A percentile compares a stretch with the other conserved stretches of the same genome.
Conservation (phyloP, 2,888 invertebrate genomes). For the Abrostola triplasia region DNA sequence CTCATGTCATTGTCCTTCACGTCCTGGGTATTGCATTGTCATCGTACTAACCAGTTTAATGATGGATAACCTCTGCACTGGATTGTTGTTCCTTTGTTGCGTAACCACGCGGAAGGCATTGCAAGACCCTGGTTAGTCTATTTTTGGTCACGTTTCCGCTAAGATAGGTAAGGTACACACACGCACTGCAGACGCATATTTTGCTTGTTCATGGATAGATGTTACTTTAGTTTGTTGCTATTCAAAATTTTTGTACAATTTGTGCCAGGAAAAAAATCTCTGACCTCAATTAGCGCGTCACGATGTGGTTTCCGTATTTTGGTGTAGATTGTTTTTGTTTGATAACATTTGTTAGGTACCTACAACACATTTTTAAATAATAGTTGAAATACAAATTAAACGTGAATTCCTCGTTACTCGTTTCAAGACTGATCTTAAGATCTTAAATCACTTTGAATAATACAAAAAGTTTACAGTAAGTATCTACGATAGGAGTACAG, state of each 20-base stretch:
- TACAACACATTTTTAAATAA: constrained; percentile 3
- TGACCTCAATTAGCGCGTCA: constrained; percentile 67
- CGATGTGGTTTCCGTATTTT: constrained; percentile 66
- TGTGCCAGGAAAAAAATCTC: constrained; percentile 64
- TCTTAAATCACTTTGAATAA: constrained; percentile 7
- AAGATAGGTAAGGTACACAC: constrained; percentile 37
- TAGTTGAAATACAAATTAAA: constrained; percentile 1
- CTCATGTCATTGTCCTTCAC: constrained; percentile 84
- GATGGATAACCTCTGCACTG: constrained; percentile 50
- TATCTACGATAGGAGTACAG: too few relatives aligned
- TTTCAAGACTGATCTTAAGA: constrained; percentile 22
- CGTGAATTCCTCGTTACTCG: constrained; percentile 22
- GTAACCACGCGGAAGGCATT: constrained; percentile 75
- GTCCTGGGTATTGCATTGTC: constrained; percentile 63
- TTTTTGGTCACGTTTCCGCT: constrained; percentile 82
- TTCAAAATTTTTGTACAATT: constrained; percentile 58
- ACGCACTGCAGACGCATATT: constrained; percentile 55
- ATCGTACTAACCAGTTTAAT: constrained; percentile 44
- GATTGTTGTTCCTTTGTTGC: constrained; percentile 69
- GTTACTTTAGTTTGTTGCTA: constrained; percentile 51
- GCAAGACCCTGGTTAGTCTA: constrained; percentile 82
- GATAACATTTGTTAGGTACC: constrained; percentile 45
- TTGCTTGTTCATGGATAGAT: constrained; percentile 49
- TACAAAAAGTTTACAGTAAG: too few relatives aligned
- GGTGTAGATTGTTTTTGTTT: constrained; percentile 63